phyloP scores from a whole-genome alignment of 2,888 invertebrate species.

The Zaprionus obscuricornis region DNA sequence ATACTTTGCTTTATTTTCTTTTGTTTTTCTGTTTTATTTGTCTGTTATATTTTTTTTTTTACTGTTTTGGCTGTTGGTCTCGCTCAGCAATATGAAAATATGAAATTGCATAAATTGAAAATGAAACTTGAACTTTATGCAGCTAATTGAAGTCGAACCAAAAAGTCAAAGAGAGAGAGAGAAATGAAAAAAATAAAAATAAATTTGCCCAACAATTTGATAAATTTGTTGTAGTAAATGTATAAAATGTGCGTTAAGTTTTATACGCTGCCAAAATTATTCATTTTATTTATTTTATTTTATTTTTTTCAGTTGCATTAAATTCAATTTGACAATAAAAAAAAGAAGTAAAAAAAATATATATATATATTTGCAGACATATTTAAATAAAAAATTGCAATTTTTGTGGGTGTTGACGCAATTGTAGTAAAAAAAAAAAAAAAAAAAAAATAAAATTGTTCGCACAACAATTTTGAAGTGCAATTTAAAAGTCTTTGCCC shows the following conservation, averaged over 20 bases:
- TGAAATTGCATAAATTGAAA: slow-evolving; percentile 48
- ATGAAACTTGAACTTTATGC: slow-evolving; percentile 44
- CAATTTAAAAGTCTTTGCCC: slow-evolving; percentile 30
- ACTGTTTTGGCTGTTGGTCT: too few species aligned
- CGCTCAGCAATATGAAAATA: too few species aligned
- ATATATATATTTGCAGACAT: background rate
- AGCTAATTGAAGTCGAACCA: slow-evolving; percentile 47
- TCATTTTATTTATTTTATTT: too few species aligned
- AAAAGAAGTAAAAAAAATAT: too few species aligned
- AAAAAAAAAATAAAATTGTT: too few species aligned
- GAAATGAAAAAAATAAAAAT: too few species aligned
- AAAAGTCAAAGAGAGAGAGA: too few species aligned
- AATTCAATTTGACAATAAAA: too few species aligned
- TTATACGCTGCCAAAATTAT: slow-evolving; percentile 3
- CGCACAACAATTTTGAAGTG: too few species aligned
- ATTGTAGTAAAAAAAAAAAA: too few species aligned
- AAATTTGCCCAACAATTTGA: slow-evolving; percentile 38
- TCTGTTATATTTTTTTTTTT: slow-evolving; percentile 18
- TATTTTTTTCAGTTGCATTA: too few species aligned
- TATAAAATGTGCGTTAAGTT: slow-evolving; percentile 10
- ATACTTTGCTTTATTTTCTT: slow-evolving; percentile 14
- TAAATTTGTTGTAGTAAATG: slow-evolving; percentile 19
- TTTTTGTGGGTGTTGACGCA: slow-evolving; percentile 43
- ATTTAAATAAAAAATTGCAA: slow-evolving; percentile 3
- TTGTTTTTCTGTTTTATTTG: background rate